Evolutionary conservation across 92 coral and sea anemone genomes (phyloP), one percentile per base, ranked within the genome.

Genomic region (Siderastrea radians): DNA sequence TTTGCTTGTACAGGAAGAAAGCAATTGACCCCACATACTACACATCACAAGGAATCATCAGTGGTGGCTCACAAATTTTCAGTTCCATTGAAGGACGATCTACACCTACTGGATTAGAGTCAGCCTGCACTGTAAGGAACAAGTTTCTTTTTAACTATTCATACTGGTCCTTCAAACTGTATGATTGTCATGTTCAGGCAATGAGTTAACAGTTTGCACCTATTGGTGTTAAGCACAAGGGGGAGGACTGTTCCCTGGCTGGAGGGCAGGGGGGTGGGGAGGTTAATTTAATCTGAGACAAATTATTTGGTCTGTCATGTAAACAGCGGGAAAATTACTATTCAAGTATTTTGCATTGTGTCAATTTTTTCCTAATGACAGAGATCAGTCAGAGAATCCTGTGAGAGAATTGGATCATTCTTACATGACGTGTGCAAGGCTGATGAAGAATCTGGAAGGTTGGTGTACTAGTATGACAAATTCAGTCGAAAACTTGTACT

Each of bases 301-400:
- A n/a, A n/a, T n/a, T n/a, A 26, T 0, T 26, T 26, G 38, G 38
- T 26, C 38, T 26, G 38, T 26, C 38, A 26, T 0, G 38, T 26
- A 26, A 26, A 26, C 0, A 26, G 38, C 38, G 0, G 38, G 38
- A 26, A 26, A 26, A 46, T 10, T 2, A 13, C 3, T 49, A 1
- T 5, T 38, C 43, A 72, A 58, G 19, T 6, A 59, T 19, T 45
- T 15, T n/a, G 11, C n/a, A 17, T 5, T 66, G 13, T 66, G 12
- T 38, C 0, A 26, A 26, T 26, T 17, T 52, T 5, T 72, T 72
- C 19, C 45, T 6, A 70, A 38, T 83, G 79, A 15, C 67, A 97
- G 99, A 93, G 96, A 85, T 88, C 94, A 13, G 98, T 95, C 7
- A 81, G 99, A 69, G 98, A 97, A 77, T 80, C 96, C 1, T 92